A percentile compares a stretch with the other conserved stretches of the same genome.
These are phyloP conservation scores for Indicator indicator DNA, from an alignment of 2,113 vertebrate species.

Conservation along the genomic window DNA sequence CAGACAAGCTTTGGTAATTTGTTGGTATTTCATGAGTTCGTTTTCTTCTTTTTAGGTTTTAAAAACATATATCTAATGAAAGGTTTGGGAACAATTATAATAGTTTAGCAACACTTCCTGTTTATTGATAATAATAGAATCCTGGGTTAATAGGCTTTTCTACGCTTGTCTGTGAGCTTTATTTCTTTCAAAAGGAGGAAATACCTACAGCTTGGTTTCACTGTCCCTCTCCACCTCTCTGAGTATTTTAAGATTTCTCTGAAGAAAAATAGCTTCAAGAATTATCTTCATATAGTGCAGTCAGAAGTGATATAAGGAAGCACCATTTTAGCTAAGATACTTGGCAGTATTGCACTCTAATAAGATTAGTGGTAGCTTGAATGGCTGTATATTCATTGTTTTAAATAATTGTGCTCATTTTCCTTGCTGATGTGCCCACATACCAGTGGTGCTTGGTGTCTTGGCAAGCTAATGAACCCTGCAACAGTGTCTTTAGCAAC, in stretches of 20 bases:
- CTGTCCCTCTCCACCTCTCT: neutral
- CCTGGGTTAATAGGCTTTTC: neutral
- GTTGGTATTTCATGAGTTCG: neutral
- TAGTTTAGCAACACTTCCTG: neutral
- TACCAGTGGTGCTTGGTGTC: neutral
- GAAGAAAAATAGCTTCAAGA: neutral
- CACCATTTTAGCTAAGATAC: neutral
- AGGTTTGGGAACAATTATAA: neutral
- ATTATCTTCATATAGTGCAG: neutral
- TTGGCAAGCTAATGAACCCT: neutral
- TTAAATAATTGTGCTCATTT: neutral
- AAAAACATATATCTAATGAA: neutral
- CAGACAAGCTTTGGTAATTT: neutral
- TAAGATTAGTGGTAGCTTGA: neutral
- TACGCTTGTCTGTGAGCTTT: neutral
- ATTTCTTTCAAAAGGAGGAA: neutral
- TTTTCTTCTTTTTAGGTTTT: neutral
- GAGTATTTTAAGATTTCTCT: neutral
- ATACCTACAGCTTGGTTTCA: neutral
- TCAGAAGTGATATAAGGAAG: neutral
- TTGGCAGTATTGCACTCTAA: neutral
- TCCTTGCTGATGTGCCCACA: neutral
- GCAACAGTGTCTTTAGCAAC: rapidly evolving
- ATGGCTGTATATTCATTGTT: neutral
- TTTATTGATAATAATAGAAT: neutral